phyloP scores from a whole-genome alignment of 2,113 vertebrate species.

The Parus major region DNA sequence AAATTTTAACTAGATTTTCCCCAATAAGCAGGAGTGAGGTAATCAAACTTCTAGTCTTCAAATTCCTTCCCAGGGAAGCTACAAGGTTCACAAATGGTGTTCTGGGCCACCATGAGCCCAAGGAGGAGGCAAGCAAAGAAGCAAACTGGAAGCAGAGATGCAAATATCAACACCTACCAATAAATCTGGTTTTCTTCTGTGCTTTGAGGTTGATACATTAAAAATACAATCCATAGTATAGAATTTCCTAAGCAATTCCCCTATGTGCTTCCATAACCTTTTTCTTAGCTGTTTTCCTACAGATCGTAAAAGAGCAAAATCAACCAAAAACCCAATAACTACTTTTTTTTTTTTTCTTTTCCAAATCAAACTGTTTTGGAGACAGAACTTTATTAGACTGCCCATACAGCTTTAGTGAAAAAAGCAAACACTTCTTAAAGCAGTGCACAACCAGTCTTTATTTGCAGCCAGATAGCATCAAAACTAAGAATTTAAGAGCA shows the following conservation, averaged over 20 bases:
- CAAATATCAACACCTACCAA: not conserved
- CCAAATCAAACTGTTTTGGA: not conserved
- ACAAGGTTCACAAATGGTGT: not conserved
- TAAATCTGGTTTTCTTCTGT: not conserved
- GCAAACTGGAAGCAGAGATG: not conserved
- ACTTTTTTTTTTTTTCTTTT: not conserved
- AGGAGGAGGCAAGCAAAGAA: not conserved
- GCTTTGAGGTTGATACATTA: not conserved
- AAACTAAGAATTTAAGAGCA: not conserved
- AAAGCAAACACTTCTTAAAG: not conserved
- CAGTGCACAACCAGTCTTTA: not conserved
- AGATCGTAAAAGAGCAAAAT: not conserved
- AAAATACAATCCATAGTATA: rapidly evolving
- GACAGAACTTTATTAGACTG: not conserved
- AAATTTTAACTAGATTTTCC: not conserved
- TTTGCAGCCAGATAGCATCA: not conserved
- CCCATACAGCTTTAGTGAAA: not conserved
- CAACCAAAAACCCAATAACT: not conserved
- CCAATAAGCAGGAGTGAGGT: not conserved
- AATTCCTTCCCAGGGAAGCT: not conserved
- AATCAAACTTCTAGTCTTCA: not conserved
- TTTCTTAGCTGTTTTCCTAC: not conserved
- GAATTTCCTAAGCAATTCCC: not conserved
- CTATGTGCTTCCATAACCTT: not conserved
- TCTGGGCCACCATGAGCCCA: not conserved